Evolutionary conservation across 2,797 vertebrate genomes (phyloP).

Genomic region (Pantherophis vulpinus): DNA sequence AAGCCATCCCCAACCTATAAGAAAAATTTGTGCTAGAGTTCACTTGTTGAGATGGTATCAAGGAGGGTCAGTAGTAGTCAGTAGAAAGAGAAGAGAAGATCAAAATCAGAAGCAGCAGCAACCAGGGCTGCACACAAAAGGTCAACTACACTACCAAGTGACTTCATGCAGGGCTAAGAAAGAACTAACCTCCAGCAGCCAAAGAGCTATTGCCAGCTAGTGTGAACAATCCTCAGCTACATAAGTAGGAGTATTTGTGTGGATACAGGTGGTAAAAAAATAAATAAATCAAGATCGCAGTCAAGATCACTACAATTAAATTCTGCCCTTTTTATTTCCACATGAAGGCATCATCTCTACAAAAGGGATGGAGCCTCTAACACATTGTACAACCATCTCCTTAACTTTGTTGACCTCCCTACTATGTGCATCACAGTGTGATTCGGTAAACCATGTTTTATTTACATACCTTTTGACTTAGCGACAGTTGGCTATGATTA

Average conservation of each 20-base stretch:
- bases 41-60: not conserved
- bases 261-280: not conserved
- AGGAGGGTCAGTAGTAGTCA: not conserved
- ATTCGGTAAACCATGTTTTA: not conserved
- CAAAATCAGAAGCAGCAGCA: not conserved
- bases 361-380: not conserved
- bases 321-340: not conserved
- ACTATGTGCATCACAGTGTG: not conserved
- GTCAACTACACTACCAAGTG: not conserved
- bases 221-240: not conserved
- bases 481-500: not conserved
- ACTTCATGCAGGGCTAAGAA: not conserved
- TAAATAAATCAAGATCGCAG: not conserved
- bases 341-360: not conserved
- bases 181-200: not conserved
- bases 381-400: not conserved
- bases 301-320: not conserved
- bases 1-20: not conserved
- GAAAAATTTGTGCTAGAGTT: not conserved
- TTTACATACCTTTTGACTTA: not conserved
- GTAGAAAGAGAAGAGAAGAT: not conserved
- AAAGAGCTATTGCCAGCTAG: not conserved
- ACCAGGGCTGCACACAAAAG: not conserved
- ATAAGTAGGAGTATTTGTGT: not conserved
- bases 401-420: not conserved